Base-by-base conservation (phyloP, 2,888 invertebrate genomes). In the Cataglyphis livida region DNA sequence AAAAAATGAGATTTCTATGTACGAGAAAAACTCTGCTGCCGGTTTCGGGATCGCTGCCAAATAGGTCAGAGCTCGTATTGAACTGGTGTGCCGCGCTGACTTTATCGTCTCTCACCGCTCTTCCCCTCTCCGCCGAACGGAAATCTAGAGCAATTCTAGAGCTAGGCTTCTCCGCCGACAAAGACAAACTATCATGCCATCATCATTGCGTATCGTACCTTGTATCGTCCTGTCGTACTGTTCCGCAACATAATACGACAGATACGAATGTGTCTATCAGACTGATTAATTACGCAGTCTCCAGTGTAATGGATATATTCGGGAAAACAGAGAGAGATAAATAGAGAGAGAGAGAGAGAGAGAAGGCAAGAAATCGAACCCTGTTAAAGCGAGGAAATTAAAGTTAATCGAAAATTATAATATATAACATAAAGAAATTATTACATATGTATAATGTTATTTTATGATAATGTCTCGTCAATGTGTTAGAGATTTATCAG, bases 1-100 rank as follows among this genome's bases (percentile, higher is more conserved):
- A 35, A 84, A 84, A 83, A 84, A 83, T 65, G 71, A 65, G 82
- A 84, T 84, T 41, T 82, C 66, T 82, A 81, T 73, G 85, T 68
- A 65, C 62, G 62, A 82, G 21, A 75, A 86, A 89, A 88, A 68
- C 85, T 84, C 68, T 81, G 74, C 62, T 85, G 82, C 85, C 70
- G 83, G 83, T 82, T 89, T 91, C 91, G 93, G 93, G 93, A 93
- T 91, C 88, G 81, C 66, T 93, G 93, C 94, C 93, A 94, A 94
- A 93, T 94, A 90, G 93, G 93, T 94, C 93, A 93, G 91, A 93
- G 91, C 91, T 91, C 89, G 91, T 89, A 87, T 89, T 83, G 91
- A 88, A 87, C 89, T 78, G 85, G 75, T 85, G 85, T 73, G n/a
- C n/a, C 51, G 51, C 59, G 83, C 84, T 87, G 86, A 85, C 86